Evolutionary conservation across 2,888 invertebrate genomes (phyloP), one percentile per base, ranked within the genome.

Genomic region (Dryocosmus kuriphilus): DNA sequence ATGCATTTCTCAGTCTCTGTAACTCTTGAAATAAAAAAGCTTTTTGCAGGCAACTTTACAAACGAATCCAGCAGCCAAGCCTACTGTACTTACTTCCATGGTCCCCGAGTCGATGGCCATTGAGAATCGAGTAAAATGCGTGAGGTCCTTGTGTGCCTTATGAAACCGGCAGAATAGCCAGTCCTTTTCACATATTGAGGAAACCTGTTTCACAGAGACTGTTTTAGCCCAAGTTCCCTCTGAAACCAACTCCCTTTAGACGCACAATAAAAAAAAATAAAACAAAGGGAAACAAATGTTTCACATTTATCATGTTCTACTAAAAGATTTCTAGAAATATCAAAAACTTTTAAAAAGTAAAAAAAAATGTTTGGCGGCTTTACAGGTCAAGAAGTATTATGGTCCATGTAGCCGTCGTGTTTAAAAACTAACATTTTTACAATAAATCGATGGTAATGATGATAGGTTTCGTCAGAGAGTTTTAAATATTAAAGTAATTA

Each of bases 11-110:
- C 79, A 81, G 73, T 82, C 79, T 77, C 82, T 77, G 79, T 84
- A 84, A 81, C 87, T 84, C 87, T 85, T 88, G 85, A 84, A 85
- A 88, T 88, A 88, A 88, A 89, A 89, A 86, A 88, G 86, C 85
- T 88, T 88, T 84, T 83, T 84, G 82, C 84, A 84, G 86, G 88
- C 85, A 88, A 89, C 89, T 89, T 89, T 88, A 65, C 65, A 85
- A 85, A 83, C 85, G 82, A 78, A 81, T 81, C 75, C 80, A n/a
- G n/a, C n/a, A n/a, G n/a, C n/a, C n/a, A 41, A 75, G 80, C 73
- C 74, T 79, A 77, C 78, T 77, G 71, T 75, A 78, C 78, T 78
- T 77, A 79, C 80, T 76, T 79, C 19, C 77, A 82, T 83, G 82
- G 82, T 82, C 71, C 71, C 79, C 73, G 77, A 77, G 77, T 77